These are phyloP conservation scores for Helicoverpa assulta DNA, from an alignment of 2,888 invertebrate genomes.

Conservation along the genomic window DNA sequence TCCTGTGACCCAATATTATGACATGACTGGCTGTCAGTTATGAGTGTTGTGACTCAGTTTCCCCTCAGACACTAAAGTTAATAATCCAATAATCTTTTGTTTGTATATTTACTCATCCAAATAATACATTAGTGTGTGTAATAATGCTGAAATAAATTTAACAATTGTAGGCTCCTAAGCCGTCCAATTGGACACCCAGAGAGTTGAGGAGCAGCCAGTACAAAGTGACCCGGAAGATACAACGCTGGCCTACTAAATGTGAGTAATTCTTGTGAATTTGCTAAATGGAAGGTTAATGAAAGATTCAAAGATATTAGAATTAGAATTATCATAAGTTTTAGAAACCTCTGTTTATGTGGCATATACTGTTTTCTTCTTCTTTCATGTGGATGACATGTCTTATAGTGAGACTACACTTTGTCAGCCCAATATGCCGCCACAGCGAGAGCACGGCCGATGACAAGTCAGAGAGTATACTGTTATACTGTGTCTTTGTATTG, in stretches of 20 bases:
- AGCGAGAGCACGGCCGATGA: too few species aligned
- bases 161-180: constrained; percentile 74
- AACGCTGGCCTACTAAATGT: constrained; percentile 88
- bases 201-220: constrained; percentile 87
- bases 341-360: too few species aligned
- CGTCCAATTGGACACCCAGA: constrained; percentile 82
- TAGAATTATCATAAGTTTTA: too few species aligned
- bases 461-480: too few species aligned
- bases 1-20: constrained; percentile 45
- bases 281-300: background rate
- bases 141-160: constrained; percentile 18
- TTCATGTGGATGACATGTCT: too few species aligned
- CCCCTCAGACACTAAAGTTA: constrained; percentile 5
- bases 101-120: background rate
- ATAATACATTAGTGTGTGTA: background rate
- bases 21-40: constrained; percentile 8
- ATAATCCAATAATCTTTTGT: background rate
- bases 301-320: too few species aligned
- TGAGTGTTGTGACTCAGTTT: constrained; percentile 18
- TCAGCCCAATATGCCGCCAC: too few species aligned
- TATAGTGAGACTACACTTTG: too few species aligned
- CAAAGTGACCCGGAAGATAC: constrained; percentile 87
- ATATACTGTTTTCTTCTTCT: too few species aligned
- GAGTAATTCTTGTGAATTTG: constrained; percentile 64
- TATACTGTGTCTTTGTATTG: too few species aligned